Base-by-base conservation (phyloP, 2,888 invertebrate species). In the Apamea anceps region DNA sequence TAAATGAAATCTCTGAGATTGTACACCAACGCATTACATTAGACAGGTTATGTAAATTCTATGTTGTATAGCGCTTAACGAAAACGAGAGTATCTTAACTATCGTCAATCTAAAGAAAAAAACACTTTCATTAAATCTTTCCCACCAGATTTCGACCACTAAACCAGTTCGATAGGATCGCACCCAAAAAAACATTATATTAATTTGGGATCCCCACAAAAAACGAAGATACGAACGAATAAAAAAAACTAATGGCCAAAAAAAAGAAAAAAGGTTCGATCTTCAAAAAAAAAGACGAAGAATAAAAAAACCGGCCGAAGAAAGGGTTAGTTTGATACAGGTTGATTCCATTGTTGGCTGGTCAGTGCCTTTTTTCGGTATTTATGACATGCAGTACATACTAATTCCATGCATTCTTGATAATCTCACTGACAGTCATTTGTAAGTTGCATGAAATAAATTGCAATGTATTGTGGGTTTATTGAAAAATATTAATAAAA, bases 181-280 rank as follows among this genome's bases (percentile, higher is more conserved):
- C 90, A 89, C 86, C 81, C 85, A 92, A 95, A 96, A 95, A 96
- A 96, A 94, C 94, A 94, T 94, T 94, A 95, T 96, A 96, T 97
- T 97, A 96, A 97, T 97, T 97, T 96, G 96, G 96, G 96, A 95
- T 95, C 93, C 92, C 94, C 96, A 96, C 95, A 96, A 96, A 97
- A 96, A 97, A 96, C 94, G 94, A 95, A 92, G 95, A 96, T 94
- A 93, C 93, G 94, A 94, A 90, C 91, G 93, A 94, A 90, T 91
- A 95, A 96, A 97, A 96, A 96, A 95, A 96, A 94, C 94, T 96
- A 96, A 96, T 97, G 96, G 96, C 96, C 96, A 94, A 88, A 93
- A 93, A 96, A 96, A 96, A 94, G 93, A 91, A 89, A 94, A 95
- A 96, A 95, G 94, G 95, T 94, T 95, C 93, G 93, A 94, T 94